Evolutionary conservation across 2,113 vertebrate species (phyloP).

Genomic region (Parus major): DNA sequence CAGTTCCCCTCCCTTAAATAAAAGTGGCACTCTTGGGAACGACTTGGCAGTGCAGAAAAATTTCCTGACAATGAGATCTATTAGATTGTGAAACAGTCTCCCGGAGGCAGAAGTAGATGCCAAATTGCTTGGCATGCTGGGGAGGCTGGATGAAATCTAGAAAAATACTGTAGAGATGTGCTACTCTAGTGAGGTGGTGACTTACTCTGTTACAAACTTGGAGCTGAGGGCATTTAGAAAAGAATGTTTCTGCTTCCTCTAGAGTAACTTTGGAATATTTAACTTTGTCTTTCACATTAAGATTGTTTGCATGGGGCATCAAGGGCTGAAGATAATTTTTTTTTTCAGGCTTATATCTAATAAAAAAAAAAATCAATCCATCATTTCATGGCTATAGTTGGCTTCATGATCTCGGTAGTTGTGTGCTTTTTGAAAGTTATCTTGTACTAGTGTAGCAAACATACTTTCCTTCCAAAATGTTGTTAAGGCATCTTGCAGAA

Average conservation of each 20-base stretch:
- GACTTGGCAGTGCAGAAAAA: slow-evolving; percentile 51
- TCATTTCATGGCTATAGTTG: neutral
- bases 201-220: neutral
- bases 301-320: neutral
- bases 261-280: neutral
- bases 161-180: neutral
- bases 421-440: neutral
- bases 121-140: slow-evolving; percentile 52
- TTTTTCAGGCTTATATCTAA: neutral
- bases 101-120: slow-evolving; percentile 35
- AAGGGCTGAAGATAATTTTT: neutral
- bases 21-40: slow-evolving; percentile 59
- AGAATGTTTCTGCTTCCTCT: neutral
- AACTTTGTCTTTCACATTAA: neutral
- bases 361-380: neutral
- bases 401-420: neutral
- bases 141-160: slow-evolving; percentile 14
- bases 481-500: slow-evolving; percentile 33
- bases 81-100: slow-evolving; percentile 59
- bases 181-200: neutral
- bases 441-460: neutral
- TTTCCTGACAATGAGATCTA: slow-evolving; percentile 68
- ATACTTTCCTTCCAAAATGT: slow-evolving; percentile 9
- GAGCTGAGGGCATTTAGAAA: neutral
- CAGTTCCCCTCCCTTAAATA: slow-evolving; percentile 67